Percentiles rank a stretch among this genome's conserved stretches.
phyloP scores from a whole-genome alignment of 2,888 invertebrate genomes.

The Drosophila lutescens region DNA sequence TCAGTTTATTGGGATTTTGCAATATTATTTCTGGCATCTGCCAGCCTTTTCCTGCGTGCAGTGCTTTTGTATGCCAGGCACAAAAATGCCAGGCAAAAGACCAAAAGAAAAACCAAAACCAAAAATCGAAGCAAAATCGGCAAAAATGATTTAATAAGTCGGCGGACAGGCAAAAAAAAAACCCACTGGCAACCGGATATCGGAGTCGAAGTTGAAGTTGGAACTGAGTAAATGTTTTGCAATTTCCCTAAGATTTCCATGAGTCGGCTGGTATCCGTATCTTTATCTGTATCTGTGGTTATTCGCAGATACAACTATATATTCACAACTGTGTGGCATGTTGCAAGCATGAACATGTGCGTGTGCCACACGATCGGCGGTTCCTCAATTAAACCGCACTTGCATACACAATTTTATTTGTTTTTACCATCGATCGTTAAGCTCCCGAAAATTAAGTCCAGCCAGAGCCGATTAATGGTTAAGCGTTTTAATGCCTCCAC shows the following conservation, averaged over 20 bases:
- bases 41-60: constrained; percentile 5
- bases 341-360: constrained; percentile 35
- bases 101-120: too few species aligned
- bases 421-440: neutral
- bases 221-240: constrained; percentile 43
- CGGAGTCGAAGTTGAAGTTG: constrained; percentile 26
- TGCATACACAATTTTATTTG: constrained; percentile 35
- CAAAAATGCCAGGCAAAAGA: neutral
- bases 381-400: constrained; percentile 50
- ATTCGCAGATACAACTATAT: neutral
- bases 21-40: constrained; percentile 2
- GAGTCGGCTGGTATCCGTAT: constrained; percentile 12
- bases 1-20: constrained; percentile 14
- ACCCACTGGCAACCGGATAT: constrained; percentile 44
- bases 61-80: constrained; percentile 12
- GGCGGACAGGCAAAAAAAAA: constrained; percentile 7
- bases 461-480: constrained; percentile 38
- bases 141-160: constrained; percentile 43
- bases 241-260: constrained; percentile 42
- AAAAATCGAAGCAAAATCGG: neutral
- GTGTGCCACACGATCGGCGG: constrained; percentile 44
- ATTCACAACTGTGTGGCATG: constrained; percentile 9
- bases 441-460: constrained; percentile 31
- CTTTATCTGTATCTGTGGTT: constrained; percentile 4
- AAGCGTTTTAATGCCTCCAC: constrained; percentile 22